phyloP scores from a whole-genome alignment of 2,797 vertebrate genomes.

The Phrynocephalus guinanensis region DNA sequence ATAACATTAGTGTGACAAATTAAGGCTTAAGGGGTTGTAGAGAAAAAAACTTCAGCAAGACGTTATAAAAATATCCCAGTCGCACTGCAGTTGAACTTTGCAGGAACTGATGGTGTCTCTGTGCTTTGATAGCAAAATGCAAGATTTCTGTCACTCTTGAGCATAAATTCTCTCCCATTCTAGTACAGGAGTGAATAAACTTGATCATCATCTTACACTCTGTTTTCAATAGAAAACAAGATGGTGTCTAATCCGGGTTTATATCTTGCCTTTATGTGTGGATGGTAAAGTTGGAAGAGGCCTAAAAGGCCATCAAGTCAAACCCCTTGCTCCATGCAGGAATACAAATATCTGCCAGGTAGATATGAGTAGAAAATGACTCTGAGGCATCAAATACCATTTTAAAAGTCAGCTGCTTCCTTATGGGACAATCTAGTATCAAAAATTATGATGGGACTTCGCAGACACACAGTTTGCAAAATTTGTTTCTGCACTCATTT shows the following conservation, averaged over 20 bases:
- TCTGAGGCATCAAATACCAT: background rate
- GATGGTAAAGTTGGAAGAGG: background rate
- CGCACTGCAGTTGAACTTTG: constrained; percentile 50
- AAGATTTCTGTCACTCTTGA: background rate
- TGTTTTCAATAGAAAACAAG: background rate
- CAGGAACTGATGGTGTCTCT: constrained; percentile 5
- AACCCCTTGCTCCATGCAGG: no score
- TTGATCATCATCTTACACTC: background rate
- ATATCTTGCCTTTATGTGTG: background rate
- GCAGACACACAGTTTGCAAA: no score
- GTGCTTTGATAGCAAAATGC: constrained; percentile 16
- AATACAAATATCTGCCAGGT: no score
- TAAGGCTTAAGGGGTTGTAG: constrained; percentile 69
- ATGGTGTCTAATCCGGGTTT: background rate
- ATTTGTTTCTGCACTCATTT: no score
- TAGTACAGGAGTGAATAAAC: no score
- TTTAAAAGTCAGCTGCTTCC: background rate
- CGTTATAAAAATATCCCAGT: constrained; percentile 67
- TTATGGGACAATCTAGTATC: background rate
- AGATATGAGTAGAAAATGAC: background rate
- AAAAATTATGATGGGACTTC: background rate
- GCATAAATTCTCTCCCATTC: background rate
- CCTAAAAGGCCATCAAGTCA: no score
- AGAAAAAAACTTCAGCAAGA: constrained; percentile 55
- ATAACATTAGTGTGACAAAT: constrained; percentile 73